These are phyloP conservation scores for Drosophila crucigera DNA, from an alignment of 2,888 invertebrate species.

Conservation along the genomic window DNA sequence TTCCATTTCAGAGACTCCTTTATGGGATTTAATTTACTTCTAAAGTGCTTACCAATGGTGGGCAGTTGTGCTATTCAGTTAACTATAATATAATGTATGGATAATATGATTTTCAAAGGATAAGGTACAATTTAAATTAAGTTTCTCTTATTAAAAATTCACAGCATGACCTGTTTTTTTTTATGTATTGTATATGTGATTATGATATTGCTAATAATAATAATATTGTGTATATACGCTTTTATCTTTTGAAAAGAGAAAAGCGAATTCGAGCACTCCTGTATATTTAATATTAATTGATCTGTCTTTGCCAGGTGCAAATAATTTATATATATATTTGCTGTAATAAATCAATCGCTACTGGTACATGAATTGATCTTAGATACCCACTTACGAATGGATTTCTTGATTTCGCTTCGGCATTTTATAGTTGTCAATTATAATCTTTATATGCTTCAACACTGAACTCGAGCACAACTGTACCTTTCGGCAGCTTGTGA, in stretches of 20 bases:
- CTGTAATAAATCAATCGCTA: neutral
- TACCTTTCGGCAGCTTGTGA: conserved; percentile 7
- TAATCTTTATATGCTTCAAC: neutral
- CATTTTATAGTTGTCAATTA: neutral
- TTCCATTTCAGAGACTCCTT: neutral
- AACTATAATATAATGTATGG: neutral
- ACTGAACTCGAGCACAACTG: conserved; percentile 12
- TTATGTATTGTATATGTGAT: neutral
- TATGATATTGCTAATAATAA: neutral
- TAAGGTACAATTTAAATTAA: neutral
- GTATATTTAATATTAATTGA: neutral
- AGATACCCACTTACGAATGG: neutral
- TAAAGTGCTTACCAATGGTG: too few species aligned
- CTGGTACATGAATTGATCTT: neutral
- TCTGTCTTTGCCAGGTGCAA: neutral
- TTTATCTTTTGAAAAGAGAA: too few species aligned
- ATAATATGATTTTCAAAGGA: neutral
- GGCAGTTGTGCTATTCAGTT: neutral
- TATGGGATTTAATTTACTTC: neutral
- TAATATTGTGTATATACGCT: too few species aligned
- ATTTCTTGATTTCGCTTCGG: neutral
- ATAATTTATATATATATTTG: neutral
- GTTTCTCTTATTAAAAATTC: neutral
- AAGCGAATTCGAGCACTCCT: neutral
- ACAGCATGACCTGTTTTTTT: neutral